Evolutionary conservation across 2,797 vertebrate species (phyloP), one percentile per base, ranked within the genome.

Genomic region (Sparus aurata): DNA sequence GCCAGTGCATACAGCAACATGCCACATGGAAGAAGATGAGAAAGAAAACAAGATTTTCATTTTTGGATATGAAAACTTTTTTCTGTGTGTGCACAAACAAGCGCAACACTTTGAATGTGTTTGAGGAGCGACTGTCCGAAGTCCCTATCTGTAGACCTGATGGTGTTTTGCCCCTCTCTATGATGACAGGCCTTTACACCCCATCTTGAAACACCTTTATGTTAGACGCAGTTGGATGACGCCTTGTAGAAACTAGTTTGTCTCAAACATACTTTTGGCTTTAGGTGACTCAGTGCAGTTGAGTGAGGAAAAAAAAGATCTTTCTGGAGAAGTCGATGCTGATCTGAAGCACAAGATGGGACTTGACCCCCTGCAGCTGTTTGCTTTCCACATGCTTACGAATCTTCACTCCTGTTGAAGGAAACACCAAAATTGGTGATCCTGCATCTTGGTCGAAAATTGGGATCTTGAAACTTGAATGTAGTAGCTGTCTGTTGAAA

Each of bases 401-500:
- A 47, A 41, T 12, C 27, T 23, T 34, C 10, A 7, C 34, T 63
- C n/a, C 59, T 50, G 17, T 52, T 58, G 20, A 59, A 53, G 12
- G 12, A 23, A 38, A 38, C 34, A 10, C 9, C 34, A 38, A 11
- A 38, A 38, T 11, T 38, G 38, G 38, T 38, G 38, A 38, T 38
- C 38, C 38, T 11, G 38, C 38, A 38, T 38, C 38, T 38, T 11
- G 16, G 43, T 59, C 9, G n/a, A 5, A 45, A 78, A 34, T 5
- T 18, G 13, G 16, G 4, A 46, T 59, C 38, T 55, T 20, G 11
- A 23, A 4, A 10, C 18, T 49, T 66, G 2, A 38, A 53, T 62
- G 27, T n/a, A 25, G n/a, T 41, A 2, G 16, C 43, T 61, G 73
- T 49, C 69, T 77, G 63, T 49, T 4, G 61, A 70, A 38, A 53